Conservation (phyloP, 2,113 vertebrate genomes). For the Crotalus tigris region DNA sequence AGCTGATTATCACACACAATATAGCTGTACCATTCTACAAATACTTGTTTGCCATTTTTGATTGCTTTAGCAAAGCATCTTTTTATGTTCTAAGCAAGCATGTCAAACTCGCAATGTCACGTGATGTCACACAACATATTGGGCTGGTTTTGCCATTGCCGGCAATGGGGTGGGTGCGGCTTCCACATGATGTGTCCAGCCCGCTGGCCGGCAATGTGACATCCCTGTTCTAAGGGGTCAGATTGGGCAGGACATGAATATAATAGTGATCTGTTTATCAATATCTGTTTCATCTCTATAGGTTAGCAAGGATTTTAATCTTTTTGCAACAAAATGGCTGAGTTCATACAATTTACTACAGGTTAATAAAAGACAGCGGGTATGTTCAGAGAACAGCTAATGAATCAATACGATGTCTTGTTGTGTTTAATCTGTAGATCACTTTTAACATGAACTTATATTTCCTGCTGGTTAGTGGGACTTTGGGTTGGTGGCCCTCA, state of each 20-base stretch:
- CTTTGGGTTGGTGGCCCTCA: neutral
- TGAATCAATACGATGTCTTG: neutral
- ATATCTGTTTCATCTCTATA: neutral
- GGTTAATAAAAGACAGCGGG: neutral
- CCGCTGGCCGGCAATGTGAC: too few species aligned
- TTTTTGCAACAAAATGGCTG: neutral
- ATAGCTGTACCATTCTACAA: neutral
- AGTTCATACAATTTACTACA: neutral
- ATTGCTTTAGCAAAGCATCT: neutral
- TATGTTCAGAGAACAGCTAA: neutral
- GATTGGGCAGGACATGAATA: neutral
- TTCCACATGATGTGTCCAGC: too few species aligned
- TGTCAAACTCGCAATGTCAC: too few species aligned
- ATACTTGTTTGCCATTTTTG: neutral
- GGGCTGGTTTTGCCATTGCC: too few species aligned
- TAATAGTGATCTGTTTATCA: neutral
- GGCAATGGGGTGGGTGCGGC: too few species aligned
- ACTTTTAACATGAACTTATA: neutral
- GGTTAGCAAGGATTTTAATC: neutral
- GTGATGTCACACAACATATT: too few species aligned
- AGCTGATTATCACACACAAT: neutral
- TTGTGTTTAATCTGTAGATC: neutral
- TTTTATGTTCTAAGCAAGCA: neutral
- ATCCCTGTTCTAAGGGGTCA: neutral
- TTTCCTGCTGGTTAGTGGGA: neutral